Evolutionary conservation across 2,888 invertebrate species (phyloP), one percentile per base, ranked within the genome.

Genomic region (Acanthosepion esculentum): DNA sequence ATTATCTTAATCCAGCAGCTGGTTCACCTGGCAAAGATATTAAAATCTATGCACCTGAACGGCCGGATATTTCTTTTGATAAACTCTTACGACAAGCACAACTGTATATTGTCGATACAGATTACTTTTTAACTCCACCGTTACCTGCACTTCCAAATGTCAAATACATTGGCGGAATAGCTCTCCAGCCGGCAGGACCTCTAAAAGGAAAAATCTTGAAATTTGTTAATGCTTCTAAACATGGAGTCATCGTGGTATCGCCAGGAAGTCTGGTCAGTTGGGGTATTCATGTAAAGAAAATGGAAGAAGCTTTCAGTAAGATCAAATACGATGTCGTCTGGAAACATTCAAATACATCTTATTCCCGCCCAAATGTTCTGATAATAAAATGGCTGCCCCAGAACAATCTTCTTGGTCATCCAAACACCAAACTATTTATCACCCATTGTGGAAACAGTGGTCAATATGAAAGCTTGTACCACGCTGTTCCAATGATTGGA

Each of bases 361-460:
- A 41, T 41, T 41, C 41, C 41, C 41, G 41, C 2, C 41, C 41
- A 41, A 41, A 41, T 41, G 41, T 41, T 3, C 41, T 41, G 3
- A 2, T 41, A 41, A 41, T 3, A 41, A 41, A 41, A 41, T 41
- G 41, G 41, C 0, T 41, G 3, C 41, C 41, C 41, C 41, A 41
- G 3, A 41, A 41, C 41, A 3, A 41, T 41, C 41, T 41, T 55
- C 91, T 91, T 7, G 91, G 12, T 0, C 91, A 91, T n/a, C n/a
- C 92, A 48, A 95, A 95, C n/a, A 94, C 94, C 1, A 95, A 95
- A 92, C 92, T 95, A 12, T 96, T 96, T 93, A 95, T 96, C 29
- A 95, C 96, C 15, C 96, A 96, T 93, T 95, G 95, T 64, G 96
- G 96, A 15, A 95, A 94, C 59, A 95, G 95, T 53, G 95, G 95